Percentiles rank a stretch among this genome's conserved stretches.
Conservation (phyloP, 2,888 invertebrate species). For the Coremacera marginata region DNA sequence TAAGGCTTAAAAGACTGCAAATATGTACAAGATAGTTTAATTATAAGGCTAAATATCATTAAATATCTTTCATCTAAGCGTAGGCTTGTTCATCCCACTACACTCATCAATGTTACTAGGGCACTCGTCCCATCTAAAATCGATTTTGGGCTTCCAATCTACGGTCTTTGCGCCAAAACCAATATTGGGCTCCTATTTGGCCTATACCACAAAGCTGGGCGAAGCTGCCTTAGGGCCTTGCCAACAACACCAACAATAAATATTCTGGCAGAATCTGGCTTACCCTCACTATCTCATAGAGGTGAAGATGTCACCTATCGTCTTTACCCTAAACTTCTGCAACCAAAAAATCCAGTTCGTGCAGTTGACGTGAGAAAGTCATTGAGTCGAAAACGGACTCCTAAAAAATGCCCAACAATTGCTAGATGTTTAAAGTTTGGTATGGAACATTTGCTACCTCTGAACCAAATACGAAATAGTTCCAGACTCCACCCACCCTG, state of each 20-base stretch:
- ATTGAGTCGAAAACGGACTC: neutral
- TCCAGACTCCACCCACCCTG: neutral
- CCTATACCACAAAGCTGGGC: neutral
- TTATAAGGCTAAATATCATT: too few relatives aligned
- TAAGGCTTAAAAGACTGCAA: neutral
- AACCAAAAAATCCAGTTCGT: neutral
- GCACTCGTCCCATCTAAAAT: neutral
- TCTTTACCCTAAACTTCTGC: neutral
- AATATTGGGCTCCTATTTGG: neutral
- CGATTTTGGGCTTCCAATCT: neutral
- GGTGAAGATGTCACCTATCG: neutral
- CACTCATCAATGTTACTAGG: neutral
- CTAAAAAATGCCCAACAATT: neutral
- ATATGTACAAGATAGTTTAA: too few relatives aligned
- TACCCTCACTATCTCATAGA: neutral
- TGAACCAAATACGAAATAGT: neutral
- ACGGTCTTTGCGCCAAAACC: neutral
- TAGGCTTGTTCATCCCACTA: neutral
- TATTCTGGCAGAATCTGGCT: constrained; percentile 3
- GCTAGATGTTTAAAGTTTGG: neutral
- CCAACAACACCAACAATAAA: neutral
- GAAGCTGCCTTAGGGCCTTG: neutral
- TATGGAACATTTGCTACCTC: neutral
- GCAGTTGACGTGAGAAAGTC: too few relatives aligned
- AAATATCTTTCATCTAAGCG: too few relatives aligned